A percentile compares a stretch with the other conserved stretches of the same genome.
phyloP scores from a whole-genome alignment of 2,888 invertebrate species.

The Coelopa pilipes region DNA sequence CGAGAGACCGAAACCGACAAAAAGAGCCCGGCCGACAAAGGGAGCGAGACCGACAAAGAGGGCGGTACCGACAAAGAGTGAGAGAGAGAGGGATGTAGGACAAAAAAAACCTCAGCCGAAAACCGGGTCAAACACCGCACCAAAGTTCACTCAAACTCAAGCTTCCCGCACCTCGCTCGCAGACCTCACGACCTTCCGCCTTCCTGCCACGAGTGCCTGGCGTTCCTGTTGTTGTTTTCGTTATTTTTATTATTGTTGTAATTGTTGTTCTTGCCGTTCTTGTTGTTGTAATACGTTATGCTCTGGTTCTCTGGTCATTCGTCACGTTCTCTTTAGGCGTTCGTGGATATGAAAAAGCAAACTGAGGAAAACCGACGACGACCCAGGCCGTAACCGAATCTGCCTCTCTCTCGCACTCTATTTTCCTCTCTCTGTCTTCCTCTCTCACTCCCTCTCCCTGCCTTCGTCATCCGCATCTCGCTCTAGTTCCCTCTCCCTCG shows the following conservation, averaged over 20 bases:
- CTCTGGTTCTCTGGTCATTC: conserved; percentile 47
- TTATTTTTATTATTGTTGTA: conserved; percentile 4
- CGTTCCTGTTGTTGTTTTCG: not conserved
- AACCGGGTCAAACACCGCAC: conserved; percentile 27
- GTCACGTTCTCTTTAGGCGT: conserved; percentile 47
- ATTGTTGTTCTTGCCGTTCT: not conserved
- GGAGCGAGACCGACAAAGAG: too few relatives aligned
- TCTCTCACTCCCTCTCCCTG: too few relatives aligned
- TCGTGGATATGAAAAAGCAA: conserved; percentile 33
- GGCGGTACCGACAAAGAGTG: not conserved
- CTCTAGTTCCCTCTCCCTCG: not conserved
- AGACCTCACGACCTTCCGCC: not conserved
- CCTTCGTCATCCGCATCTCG: too few relatives aligned
- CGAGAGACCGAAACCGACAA: too few relatives aligned
- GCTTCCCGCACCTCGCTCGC: too few relatives aligned
- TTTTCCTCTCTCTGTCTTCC: too few relatives aligned
- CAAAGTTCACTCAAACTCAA: conserved; percentile 27
- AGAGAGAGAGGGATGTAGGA: not conserved
- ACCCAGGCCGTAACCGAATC: conserved; percentile 48
- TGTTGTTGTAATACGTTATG: conserved; percentile 41
- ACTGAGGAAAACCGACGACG: conserved; percentile 44
- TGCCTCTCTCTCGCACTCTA: too few relatives aligned
- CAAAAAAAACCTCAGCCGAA: conserved; percentile 2
- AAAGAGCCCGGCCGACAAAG: too few relatives aligned
- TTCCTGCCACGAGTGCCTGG: not conserved